Percentiles rank a stretch among this genome's conserved stretches.
Evolutionary conservation across 2,797 vertebrate species (phyloP).

Genomic region (Podarcis siculus): DNA sequence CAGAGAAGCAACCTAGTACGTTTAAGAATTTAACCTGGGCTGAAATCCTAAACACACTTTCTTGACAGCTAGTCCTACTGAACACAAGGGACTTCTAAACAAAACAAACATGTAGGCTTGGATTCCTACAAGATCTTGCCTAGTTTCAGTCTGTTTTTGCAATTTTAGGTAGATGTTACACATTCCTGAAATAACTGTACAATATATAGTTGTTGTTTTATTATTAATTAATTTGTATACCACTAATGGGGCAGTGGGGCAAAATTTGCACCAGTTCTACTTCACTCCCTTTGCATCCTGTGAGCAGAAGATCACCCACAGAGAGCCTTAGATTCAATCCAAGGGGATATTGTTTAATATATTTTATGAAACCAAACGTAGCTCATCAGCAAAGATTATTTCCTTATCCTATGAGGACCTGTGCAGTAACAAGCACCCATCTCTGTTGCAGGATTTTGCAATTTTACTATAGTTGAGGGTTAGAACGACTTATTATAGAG

Average conservation of each 20-base stretch:
- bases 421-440: neutral
- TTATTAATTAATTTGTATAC: too few species aligned
- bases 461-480: neutral
- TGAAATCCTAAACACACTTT: neutral
- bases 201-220: neutral
- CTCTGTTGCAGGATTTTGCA: neutral
- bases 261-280: too few species aligned
- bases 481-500: neutral
- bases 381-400: too few species aligned
- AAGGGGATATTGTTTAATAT: too few species aligned
- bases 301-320: too few species aligned
- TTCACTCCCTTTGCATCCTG: too few species aligned
- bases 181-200: constrained; percentile 49
- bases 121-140: constrained; percentile 25
- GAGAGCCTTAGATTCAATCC: too few species aligned
- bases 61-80: neutral
- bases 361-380: too few species aligned
- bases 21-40: constrained; percentile 37
- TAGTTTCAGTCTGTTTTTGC: constrained; percentile 33
- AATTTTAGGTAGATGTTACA: constrained; percentile 43
- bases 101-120: neutral
- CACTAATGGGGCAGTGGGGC: too few species aligned
- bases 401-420: neutral
- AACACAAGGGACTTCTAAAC: neutral
- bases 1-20: constrained; percentile 57